Conservation (phyloP, 2,797 vertebrate genomes). For the Dendrocincla tyrannina region DNA sequence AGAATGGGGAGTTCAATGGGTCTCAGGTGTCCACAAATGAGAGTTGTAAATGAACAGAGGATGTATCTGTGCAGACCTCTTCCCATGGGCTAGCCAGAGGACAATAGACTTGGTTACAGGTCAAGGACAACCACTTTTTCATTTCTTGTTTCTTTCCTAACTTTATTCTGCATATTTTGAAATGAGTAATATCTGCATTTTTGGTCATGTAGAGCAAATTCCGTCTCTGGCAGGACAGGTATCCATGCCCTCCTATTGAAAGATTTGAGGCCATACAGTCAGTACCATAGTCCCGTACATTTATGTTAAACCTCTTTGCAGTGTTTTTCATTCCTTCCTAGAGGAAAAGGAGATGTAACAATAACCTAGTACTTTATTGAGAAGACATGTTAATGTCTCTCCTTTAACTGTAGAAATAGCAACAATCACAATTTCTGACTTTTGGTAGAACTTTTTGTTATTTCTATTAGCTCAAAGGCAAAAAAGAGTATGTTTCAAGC, state of each 20-base stretch:
- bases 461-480: neutral
- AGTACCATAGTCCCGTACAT: neutral
- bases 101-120: neutral
- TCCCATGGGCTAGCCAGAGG: neutral
- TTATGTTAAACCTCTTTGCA: neutral
- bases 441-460: neutral
- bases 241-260: neutral
- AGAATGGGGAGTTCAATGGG: neutral
- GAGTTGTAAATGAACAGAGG: neutral
- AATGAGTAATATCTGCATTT: neutral
- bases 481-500: neutral
- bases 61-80: neutral
- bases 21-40: neutral
- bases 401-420: neutral
- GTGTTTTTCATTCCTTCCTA: neutral
- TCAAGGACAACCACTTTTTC: neutral
- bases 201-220: neutral
- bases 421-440: neutral
- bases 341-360: neutral
- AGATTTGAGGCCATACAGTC: neutral
- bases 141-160: neutral
- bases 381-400: neutral
- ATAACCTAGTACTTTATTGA: neutral
- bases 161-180: neutral
- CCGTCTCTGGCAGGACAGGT: neutral